phyloP scores from a whole-genome alignment of 2,888 invertebrate genomes.

The Furcula furcula region DNA sequence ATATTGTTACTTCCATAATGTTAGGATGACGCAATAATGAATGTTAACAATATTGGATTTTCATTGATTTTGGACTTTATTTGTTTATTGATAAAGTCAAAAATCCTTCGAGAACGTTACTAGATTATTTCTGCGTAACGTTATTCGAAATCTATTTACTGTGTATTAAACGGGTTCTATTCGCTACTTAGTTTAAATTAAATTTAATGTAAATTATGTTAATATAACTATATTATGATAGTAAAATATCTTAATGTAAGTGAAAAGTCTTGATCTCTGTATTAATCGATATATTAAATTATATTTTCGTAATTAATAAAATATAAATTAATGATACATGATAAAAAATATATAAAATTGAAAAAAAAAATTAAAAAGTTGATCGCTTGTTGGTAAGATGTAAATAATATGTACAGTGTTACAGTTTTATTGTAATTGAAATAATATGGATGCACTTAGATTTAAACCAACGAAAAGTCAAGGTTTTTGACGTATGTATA shows the following conservation, averaged over 20 bases:
- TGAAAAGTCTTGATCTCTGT: conserved; percentile 67
- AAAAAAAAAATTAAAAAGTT: conserved; percentile 20
- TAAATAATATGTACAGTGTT: conserved; percentile 69
- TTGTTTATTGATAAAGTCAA: no score
- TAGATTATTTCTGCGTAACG: no score
- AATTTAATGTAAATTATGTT: conserved; percentile 38
- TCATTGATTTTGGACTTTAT: no score
- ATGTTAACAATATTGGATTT: no score
- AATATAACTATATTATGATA: conserved; percentile 20
- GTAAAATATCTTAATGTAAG: conserved; percentile 47
- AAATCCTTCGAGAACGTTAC: no score
- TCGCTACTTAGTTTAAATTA: conserved; percentile 54
- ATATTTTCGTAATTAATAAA: conserved; percentile 69
- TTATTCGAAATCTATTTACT: conserved; percentile 19
- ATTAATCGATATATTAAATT: conserved; percentile 66
- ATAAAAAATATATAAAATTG: conserved; percentile 36
- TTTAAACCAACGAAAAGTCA: no score
- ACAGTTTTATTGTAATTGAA: conserved; percentile 55
- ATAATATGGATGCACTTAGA: conserved; percentile 33
- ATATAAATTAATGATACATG: conserved; percentile 27
- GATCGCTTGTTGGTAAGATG: conserved; percentile 56
- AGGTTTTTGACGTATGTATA: no score
- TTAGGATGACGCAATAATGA: no score
- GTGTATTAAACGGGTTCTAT: conserved; percentile 49
- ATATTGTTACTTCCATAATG: no score